Evolutionary conservation across 1,140 invertebrate genomes (phyloP), one percentile per base, ranked within the genome.

Genomic region (Papilio polyxenes): DNA sequence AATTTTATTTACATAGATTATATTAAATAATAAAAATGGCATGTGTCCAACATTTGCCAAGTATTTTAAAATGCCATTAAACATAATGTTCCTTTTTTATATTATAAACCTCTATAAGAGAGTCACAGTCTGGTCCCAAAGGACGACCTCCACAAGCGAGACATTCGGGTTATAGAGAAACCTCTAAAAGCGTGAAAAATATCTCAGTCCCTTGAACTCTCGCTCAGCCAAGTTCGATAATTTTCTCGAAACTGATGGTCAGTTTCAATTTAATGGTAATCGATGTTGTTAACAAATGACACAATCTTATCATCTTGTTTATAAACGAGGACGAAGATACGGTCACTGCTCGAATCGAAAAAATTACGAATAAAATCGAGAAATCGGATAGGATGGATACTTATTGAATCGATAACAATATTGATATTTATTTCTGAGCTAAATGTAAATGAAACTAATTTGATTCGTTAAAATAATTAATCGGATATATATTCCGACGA

Each of bases 241-340:
- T 44, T 6, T 44, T 44, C 40, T 80, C 49, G 40, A 80, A 80
- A 69, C 49, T 56, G n/a, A 80, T 59, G 20, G 49, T 80, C 23
- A 31, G 23, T 31, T 31, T 31, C 23, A 31, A 80, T 80, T 69
- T 80, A 80, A 80, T 80, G 62, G 78, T 80, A 80, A 80, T 80
- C 78, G 78, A 49, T 51, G 62, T 80, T 80, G 75, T 77, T 53
- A 77, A 49, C 75, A 59, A 40, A 48, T 65, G 78, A 80, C 78
- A 80, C n/a, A 80, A 80, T 80, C 78, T 80, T 80, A 80, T 80
- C 78, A 40, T 62, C 53, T 65, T 72, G 65, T 72, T 72, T 77
- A 77, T 77, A 77, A 80, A 80, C 78, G 78, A 40, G 78, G 59
- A 69, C 78, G 59, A 31, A 17, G 78, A 80, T 80, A 80, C 59